Evolutionary conservation across 1,140 invertebrate genomes (phyloP).

Genomic region (Drosophila aff.): DNA sequence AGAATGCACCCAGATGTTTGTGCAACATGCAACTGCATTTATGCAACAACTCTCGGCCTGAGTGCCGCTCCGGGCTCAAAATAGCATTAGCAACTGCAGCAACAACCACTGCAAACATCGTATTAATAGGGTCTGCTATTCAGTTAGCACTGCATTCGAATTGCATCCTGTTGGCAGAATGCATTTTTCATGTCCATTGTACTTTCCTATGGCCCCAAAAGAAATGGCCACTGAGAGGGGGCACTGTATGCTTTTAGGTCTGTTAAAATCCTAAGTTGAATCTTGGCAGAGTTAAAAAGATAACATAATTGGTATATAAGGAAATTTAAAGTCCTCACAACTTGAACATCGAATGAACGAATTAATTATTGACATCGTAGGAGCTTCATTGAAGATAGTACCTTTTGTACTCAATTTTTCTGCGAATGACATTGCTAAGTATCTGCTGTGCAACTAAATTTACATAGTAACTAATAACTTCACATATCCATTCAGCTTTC

Average conservation of each 20-base stretch:
- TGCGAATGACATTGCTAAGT: not conserved
- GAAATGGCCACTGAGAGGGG: constrained; percentile 9
- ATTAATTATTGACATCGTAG: not conserved
- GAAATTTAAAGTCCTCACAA: not conserved
- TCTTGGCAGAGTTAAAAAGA: not conserved
- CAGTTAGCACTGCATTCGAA: constrained; percentile 43
- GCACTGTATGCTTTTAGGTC: not conserved
- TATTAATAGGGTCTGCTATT: constrained; percentile 46
- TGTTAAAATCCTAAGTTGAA: not conserved
- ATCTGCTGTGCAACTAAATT: not conserved
- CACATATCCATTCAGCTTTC: not conserved
- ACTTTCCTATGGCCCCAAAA: constrained; percentile 1
- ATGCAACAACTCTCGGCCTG: constrained; percentile 65
- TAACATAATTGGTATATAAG: not conserved
- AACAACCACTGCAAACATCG: constrained; percentile 21
- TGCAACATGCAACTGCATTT: constrained; percentile 74
- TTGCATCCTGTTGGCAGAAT: constrained; percentile 53
- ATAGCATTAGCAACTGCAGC: constrained; percentile 37
- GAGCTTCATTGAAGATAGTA: not conserved
- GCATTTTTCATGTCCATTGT: constrained; percentile 64
- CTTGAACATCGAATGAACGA: not conserved
- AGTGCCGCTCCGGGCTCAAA: constrained; percentile 54
- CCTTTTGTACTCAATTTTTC: not conserved
- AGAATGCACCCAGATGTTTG: constrained; percentile 42
- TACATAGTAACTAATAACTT: not conserved